phyloP scores from a whole-genome alignment of 2,797 vertebrate species.

The Ciconia nigra region DNA sequence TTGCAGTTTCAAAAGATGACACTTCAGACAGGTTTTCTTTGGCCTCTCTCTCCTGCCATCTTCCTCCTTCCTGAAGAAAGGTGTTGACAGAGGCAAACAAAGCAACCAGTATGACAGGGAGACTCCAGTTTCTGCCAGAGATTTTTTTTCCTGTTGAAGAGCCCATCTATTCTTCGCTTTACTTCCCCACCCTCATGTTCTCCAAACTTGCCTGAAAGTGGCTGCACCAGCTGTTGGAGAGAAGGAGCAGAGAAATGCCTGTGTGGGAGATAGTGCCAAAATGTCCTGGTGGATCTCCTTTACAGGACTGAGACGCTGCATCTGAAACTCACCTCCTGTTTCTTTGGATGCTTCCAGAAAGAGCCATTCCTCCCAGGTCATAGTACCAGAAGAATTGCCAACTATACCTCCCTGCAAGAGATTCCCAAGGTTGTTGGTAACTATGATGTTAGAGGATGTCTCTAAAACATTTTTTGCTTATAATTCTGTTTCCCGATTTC shows the following conservation, averaged over 20 bases:
- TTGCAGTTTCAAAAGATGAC: neutral
- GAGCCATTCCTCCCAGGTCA: neutral
- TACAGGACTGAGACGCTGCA: neutral
- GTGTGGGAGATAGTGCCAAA: neutral
- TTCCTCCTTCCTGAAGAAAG: neutral
- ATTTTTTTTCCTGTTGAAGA: neutral
- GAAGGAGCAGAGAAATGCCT: neutral
- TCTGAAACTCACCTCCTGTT: slow-evolving; percentile 12
- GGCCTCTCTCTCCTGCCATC: neutral
- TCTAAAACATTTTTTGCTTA: neutral
- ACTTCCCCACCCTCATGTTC: neutral
- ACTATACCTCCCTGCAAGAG: slow-evolving; percentile 18
- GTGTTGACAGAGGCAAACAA: neutral
- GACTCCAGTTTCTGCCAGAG: neutral
- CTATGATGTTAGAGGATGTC: neutral
- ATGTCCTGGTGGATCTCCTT: neutral
- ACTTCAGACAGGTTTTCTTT: neutral
- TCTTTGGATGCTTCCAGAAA: slow-evolving; percentile 20
- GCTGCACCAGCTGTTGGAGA: neutral
- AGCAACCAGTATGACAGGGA: neutral
- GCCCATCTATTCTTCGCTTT: neutral
- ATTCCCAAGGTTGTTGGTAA: slow-evolving; percentile 9
- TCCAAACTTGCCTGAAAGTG: slow-evolving; percentile 4
- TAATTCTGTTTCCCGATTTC: neutral
- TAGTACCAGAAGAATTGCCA: slow-evolving; percentile 9